Evolutionary conservation across 2,113 vertebrate species (phyloP).

Genomic region (Chamaetylas fuelleborni): DNA sequence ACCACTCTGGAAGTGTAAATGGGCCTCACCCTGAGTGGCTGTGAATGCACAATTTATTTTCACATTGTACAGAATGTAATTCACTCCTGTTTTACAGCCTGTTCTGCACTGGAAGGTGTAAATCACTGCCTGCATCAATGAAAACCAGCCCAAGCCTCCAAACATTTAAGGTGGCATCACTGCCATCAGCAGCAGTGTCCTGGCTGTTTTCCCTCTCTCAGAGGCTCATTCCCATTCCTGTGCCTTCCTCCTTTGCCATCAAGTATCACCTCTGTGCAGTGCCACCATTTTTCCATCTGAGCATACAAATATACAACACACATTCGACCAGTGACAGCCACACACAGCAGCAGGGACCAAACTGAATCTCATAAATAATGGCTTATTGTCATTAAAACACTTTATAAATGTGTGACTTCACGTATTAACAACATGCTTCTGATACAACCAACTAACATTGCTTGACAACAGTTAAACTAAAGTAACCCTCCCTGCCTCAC

Average conservation of each 20-base stretch:
- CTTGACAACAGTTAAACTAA: neutral
- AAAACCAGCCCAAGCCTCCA: neutral
- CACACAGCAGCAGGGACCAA: neutral
- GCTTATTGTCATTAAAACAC: neutral
- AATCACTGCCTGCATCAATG: neutral
- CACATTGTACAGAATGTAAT: constrained; percentile 28
- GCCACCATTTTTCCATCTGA: neutral
- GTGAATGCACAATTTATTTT: constrained; percentile 38
- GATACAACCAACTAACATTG: accelerated
- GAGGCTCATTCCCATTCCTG: neutral
- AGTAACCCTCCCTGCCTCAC: neutral
- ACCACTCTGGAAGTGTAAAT: constrained; percentile 47
- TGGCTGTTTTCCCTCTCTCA: neutral
- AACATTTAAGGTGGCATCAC: neutral
- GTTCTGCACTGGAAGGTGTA: constrained; percentile 13
- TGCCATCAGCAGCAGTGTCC: neutral
- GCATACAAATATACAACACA: neutral
- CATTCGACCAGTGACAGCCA: neutral
- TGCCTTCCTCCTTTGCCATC: neutral
- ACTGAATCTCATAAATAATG: neutral
- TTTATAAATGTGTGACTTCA: neutral
- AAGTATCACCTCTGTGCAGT: accelerated
- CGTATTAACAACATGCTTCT: neutral
- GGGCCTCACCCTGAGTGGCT: neutral
- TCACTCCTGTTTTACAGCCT: constrained; percentile 44